phyloP scores from a whole-genome alignment of 2,888 invertebrate genomes.

The Drosophila dives region DNA sequence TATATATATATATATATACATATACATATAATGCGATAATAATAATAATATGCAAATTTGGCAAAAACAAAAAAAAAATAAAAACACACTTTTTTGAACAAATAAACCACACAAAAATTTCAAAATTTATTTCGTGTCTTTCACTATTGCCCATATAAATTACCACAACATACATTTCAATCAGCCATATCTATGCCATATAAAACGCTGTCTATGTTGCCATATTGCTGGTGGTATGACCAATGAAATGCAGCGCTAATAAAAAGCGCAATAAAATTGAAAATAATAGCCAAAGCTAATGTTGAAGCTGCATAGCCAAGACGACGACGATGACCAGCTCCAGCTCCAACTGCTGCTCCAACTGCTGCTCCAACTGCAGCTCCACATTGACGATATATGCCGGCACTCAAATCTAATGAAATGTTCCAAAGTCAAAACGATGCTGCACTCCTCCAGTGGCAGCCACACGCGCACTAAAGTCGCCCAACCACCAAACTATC shows the following conservation, averaged over 20 bases:
- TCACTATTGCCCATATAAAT: conserved; percentile 53
- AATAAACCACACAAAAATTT: conserved; percentile 53
- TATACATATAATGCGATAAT: conserved; percentile 36
- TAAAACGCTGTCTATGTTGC: conserved; percentile 41
- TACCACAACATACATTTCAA: conserved; percentile 60
- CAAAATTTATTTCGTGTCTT: conserved; percentile 48
- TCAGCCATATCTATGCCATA: conserved; percentile 58
- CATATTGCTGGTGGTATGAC: conserved; percentile 43
- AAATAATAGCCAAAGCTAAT: conserved; percentile 73
- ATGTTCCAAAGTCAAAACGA: conserved; percentile 76
- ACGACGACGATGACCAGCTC: conserved; percentile 24
- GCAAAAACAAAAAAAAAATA: conserved; percentile 35
- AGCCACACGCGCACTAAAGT: conserved; percentile 64
- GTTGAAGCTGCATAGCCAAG: conserved; percentile 5
- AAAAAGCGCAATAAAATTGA: conserved; percentile 78
- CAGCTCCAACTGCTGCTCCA: not conserved
- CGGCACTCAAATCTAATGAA: conserved; percentile 81
- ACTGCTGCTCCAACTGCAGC: conserved; percentile 3
- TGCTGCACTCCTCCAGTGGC: conserved; percentile 44
- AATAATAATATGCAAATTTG: conserved; percentile 68
- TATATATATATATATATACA: conserved; percentile 27
- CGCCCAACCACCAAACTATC: conserved; percentile 44
- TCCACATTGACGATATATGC: conserved; percentile 71
- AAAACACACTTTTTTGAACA: conserved; percentile 65
- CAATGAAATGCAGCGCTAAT: conserved; percentile 72